Percentiles rank a stretch among this genome's conserved stretches.
Evolutionary conservation across 2,888 invertebrate species (phyloP).

Genomic region (Notodonta ziczac): DNA sequence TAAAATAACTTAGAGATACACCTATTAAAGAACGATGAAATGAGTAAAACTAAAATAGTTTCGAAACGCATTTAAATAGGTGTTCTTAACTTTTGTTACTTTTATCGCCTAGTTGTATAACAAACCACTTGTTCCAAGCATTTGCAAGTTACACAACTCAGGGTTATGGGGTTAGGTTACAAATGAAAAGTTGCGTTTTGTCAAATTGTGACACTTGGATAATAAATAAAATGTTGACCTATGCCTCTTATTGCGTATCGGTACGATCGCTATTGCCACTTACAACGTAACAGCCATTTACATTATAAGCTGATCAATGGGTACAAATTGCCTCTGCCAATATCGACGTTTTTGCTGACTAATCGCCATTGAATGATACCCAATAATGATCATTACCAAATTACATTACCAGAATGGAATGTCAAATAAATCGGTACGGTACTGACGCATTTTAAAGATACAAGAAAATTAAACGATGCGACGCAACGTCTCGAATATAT

Average conservation of each 20-base stretch:
- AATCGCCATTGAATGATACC: neutral
- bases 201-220: neutral
- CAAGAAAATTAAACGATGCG: no score
- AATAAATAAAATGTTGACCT: conserved; percentile 1
- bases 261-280: no score
- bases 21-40: no score
- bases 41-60: no score
- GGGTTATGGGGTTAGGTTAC: neutral
- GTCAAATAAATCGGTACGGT: no score
- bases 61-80: no score
- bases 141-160: neutral
- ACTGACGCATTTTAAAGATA: no score
- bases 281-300: neutral
- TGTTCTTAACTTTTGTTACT: no score
- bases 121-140: no score
- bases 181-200: neutral
- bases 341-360: neutral
- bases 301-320: neutral
- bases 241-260: neutral
- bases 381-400: neutral
- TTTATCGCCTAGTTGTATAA: no score
- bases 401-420: neutral
- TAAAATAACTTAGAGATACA: no score
- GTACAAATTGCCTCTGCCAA: neutral
- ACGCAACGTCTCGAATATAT: no score